phyloP scores from a whole-genome alignment of 2,797 vertebrate species.

The Platyrinchus mystaceus region DNA sequence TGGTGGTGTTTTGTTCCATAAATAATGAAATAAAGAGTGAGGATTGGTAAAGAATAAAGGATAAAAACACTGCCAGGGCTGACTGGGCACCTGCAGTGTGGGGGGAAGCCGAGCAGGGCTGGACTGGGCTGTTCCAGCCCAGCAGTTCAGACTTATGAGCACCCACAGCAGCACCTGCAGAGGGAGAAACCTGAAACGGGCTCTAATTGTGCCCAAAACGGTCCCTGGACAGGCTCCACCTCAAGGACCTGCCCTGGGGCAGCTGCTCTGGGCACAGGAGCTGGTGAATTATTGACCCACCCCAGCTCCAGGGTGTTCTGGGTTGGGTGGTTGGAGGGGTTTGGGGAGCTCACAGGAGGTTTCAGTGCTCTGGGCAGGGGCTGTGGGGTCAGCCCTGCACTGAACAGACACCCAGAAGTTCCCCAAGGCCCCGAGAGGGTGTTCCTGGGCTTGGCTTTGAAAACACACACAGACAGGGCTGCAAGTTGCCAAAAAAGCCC shows the following conservation, averaged over 20 bases:
- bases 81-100: neutral
- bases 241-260: neutral
- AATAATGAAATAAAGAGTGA: neutral
- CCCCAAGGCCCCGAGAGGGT: neutral
- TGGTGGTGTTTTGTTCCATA: neutral
- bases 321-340: neutral
- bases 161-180: conserved; percentile 3
- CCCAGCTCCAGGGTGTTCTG: neutral
- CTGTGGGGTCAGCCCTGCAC: neutral
- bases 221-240: neutral
- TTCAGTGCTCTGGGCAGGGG: neutral
- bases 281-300: neutral
- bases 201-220: neutral
- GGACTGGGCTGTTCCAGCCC: neutral
- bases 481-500: neutral
- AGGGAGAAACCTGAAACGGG: neutral
- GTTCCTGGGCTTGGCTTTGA: neutral
- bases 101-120: neutral
- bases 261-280: neutral
- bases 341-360: neutral
- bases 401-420: neutral
- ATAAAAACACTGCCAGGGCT: neutral
- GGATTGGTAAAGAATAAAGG: neutral
- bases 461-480: neutral
- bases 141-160: conserved; percentile 26